Conservation (phyloP, 2,113 vertebrate genomes). For the Anolis sagrei region DNA sequence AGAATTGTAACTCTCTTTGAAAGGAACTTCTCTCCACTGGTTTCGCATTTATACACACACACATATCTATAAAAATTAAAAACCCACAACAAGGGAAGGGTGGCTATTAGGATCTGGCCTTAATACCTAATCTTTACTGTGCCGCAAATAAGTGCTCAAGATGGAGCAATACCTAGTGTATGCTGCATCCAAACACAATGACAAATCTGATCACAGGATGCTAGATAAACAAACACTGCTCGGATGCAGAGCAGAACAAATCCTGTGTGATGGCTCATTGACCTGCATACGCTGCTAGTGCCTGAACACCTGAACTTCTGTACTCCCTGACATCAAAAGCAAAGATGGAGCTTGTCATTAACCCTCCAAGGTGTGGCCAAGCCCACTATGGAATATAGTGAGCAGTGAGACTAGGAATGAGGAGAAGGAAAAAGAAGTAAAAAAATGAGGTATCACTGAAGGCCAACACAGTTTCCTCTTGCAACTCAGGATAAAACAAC, state of each 20-base stretch:
- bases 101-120: not conserved
- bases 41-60: not conserved
- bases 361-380: not conserved
- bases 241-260: not conserved
- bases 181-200: not conserved
- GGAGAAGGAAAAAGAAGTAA: not conserved
- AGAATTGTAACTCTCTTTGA: slow-evolving; percentile 21
- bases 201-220: not conserved
- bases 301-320: not conserved
- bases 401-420: not conserved
- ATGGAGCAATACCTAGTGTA: not conserved
- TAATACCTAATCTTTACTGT: not conserved
- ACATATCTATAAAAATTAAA: not conserved
- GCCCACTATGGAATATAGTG: not conserved
- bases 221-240: not conserved
- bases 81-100: not conserved
- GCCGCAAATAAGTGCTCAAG: slow-evolving; percentile 2
- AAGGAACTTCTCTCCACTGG: slow-evolving; percentile 7
- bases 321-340: not conserved
- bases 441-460: not conserved
- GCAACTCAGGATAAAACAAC: not conserved
- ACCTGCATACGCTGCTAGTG: not conserved
- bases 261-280: not conserved
- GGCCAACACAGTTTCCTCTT: not conserved
- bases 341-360: not conserved